Evolutionary conservation across 2,888 invertebrate genomes (phyloP), one percentile per base, ranked within the genome.

Genomic region (Petrolisthes cinctipes): DNA sequence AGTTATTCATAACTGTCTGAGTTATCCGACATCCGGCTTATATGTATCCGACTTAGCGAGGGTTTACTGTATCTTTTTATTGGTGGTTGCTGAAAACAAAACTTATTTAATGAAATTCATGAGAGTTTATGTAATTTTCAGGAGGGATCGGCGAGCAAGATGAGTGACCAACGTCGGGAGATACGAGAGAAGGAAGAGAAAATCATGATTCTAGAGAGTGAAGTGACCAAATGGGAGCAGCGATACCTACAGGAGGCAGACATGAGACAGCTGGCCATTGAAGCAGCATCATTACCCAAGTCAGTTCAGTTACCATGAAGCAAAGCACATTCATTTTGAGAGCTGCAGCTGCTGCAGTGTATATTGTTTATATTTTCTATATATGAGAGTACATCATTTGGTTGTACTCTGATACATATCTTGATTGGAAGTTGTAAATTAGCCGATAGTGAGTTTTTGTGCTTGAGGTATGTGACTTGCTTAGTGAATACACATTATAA

Each of bases 211-310:
- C 93, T 96, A 85, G 96, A 96, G 93, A 96, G 96, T 0, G 96
- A 96, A 92, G 96, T 96, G 92, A 95, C 96, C 91, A 96, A 96
- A 94, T 96, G 96, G 96, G 97, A 97, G 93, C 96, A 97, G 93
- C 94, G 96, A 82, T 97, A 96, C 93, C 93, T 97, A 83, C 97
- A 97, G 93, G 97, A 97, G 93, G 96, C 95, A 91, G 96, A 96
- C 75, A 93, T 96, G 90, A 93, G 96, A 51, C 96, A 96, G 93
- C 96, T 96, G 84, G 96, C 96, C 66, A 96, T 97, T 78, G 96
- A 96, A 92, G 96, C 96, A 87, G 96, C 96, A 82, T 95, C 95
- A 92, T 95, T 95, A 92, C 95, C 95, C 91, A 95, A 95, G 86
- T 89, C 54, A 53, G 88, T 81, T 61, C 9, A 9, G 20, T 7